These are phyloP conservation scores for Andrena chrysosceles DNA, from an alignment of 2,888 invertebrate genomes.

Conservation along the genomic window DNA sequence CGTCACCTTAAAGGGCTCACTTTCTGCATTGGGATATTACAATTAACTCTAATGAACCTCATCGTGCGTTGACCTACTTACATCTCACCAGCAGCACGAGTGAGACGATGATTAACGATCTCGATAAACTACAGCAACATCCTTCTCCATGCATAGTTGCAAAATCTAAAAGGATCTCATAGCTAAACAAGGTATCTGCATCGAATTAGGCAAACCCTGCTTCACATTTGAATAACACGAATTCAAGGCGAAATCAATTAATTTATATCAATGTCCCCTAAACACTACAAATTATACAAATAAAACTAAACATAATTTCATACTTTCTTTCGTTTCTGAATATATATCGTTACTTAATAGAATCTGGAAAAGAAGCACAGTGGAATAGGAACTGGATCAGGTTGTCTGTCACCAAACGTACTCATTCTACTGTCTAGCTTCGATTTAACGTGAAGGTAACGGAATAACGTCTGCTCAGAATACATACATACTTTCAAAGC, in stretches of 20 bases:
- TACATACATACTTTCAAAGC: no score
- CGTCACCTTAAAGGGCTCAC: constrained; percentile 50
- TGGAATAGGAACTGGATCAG: no score
- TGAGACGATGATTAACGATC: constrained; percentile 54
- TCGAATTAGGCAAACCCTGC: background rate
- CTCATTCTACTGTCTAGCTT: no score
- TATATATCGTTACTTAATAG: no score
- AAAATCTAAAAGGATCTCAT: constrained; percentile 9
- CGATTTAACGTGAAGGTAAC: no score
- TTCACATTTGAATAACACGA: background rate
- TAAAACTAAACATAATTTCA: no score
- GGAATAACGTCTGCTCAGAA: no score
- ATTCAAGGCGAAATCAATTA: background rate
- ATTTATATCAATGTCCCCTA: background rate
- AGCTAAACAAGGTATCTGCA: constrained; percentile 3
- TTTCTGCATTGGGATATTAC: constrained; percentile 60
- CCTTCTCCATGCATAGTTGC: constrained; percentile 14
- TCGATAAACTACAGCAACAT: constrained; percentile 22
- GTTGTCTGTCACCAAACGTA: no score
- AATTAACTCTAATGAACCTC: constrained; percentile 64
- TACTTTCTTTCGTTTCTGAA: no score
- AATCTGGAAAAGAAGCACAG: no score
- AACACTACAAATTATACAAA: no score
- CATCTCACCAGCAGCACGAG: constrained; percentile 44
- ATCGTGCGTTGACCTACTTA: constrained; percentile 61